These are phyloP conservation scores for Pangasius macronema DNA, from an alignment of 2,797 vertebrate genomes.

Conservation along the genomic window DNA sequence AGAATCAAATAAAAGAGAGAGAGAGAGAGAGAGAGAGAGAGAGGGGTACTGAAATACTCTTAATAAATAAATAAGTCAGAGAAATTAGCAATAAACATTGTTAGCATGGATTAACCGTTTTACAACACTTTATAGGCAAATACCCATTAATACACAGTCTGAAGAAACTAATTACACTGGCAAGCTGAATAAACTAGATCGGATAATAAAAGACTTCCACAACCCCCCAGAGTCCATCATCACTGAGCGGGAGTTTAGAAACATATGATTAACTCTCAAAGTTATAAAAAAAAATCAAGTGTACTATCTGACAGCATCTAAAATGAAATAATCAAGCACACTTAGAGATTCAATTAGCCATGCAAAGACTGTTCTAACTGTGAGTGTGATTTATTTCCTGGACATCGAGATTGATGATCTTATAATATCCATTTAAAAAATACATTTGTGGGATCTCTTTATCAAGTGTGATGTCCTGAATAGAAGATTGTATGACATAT, in stretches of 20 bases:
- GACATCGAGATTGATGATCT: slow-evolving; percentile 8
- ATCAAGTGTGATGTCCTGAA: not conserved
- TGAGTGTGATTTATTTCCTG: not conserved
- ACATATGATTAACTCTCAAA: not conserved
- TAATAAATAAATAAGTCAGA: not conserved
- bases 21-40: too few relatives aligned
- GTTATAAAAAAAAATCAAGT: not conserved
- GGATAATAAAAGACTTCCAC: too few relatives aligned
- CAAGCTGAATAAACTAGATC: not conserved
- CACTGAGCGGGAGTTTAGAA: not conserved
- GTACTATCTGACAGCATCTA: not conserved
- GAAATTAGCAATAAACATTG: not conserved
- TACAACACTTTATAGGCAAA: not conserved
- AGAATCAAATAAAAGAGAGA: not conserved
- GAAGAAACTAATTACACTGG: not conserved
- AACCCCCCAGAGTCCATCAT: not conserved
- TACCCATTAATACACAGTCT: not conserved
- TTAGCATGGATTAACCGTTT: not conserved
- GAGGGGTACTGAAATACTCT: too few relatives aligned
- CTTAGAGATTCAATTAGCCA: not conserved
- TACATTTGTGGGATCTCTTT: not conserved
- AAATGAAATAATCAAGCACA: not conserved
- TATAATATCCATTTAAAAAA: not conserved
- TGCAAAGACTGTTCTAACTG: not conserved
- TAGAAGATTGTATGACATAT: not conserved